Evolutionary conservation across 1,140 invertebrate genomes (phyloP).

Genomic region (Bombus superbus): DNA sequence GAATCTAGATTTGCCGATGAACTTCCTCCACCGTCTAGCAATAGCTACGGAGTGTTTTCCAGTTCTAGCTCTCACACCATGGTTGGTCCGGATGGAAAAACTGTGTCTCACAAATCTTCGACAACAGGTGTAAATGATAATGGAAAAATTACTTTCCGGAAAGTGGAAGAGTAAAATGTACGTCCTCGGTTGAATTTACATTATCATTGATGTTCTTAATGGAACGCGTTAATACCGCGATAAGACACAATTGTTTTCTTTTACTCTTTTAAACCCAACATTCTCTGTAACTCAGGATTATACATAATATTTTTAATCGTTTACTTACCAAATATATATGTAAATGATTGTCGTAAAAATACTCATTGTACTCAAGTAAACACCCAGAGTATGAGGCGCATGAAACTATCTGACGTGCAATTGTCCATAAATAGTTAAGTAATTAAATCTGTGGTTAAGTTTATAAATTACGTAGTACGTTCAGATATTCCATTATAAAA

Average conservation of each 20-base stretch:
- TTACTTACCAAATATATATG: conserved; percentile 28
- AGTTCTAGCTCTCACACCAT: conserved; percentile 84
- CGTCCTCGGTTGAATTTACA: not conserved
- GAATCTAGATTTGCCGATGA: conserved; percentile 82
- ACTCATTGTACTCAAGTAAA: conserved; percentile 26
- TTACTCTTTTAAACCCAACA: not conserved
- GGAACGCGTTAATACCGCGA: not conserved
- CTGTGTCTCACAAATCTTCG: conserved; percentile 83
- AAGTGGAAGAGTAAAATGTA: conserved; percentile 77
- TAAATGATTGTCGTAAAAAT: conserved; percentile 3
- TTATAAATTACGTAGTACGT: not conserved
- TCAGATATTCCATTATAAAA: not conserved
- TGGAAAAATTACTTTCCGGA: conserved; percentile 86
- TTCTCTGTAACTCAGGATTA: conserved; percentile 37
- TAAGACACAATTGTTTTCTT: not conserved
- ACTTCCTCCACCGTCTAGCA: conserved; percentile 75
- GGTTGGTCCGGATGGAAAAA: conserved; percentile 85
- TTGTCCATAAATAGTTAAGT: not conserved
- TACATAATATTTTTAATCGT: not conserved
- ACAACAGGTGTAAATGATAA: conserved; percentile 88
- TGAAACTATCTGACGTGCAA: too few relatives aligned
- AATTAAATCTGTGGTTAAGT: not conserved
- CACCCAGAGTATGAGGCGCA: not conserved
- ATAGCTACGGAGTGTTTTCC: conserved; percentile 85
- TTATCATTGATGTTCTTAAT: too few relatives aligned